Base-by-base conservation (phyloP, 2,888 invertebrate genomes). In the Meta bourneti region DNA sequence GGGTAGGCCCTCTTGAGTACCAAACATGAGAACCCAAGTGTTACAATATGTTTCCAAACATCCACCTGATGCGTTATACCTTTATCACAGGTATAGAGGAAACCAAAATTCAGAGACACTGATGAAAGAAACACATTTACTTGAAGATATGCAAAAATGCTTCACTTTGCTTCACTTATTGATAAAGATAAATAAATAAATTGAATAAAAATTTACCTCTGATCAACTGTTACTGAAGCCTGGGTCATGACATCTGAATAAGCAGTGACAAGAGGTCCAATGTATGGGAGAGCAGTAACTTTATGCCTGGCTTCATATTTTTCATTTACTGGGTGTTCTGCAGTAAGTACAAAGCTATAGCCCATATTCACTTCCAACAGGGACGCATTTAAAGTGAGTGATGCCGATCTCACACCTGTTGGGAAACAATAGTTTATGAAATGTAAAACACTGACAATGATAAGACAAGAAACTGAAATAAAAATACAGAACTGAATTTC, bases 321-420 rank as follows among this genome's bases (percentile, higher is more conserved):
- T 75, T 90, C 92, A 83, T 90, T 82, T 0, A 49, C 83, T 16
- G 91, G 91, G 9, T 93, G 91, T 19, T 92, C 87, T 19, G 93
- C 93, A 19, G 79, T 89, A 13, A 93, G 85, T 16, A 92, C 86
- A 81, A 93, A 93, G 9, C 72, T 87, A 74, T 93, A 93, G 16
- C 87, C 77, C 16, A 87, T 70, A 49, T 88, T 90, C 16, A 90
- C 77, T 49, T 93, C 91, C 69, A 93, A 89, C 8, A 93, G 71
- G 5, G 88, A 90, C 2, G 92, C 49, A 80, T 93, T 82, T 11
- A 93, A 61, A 34, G 92, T 88, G n/a, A 92, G 89, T 11, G 92
- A 84, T 16, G 87, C 82, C n/a, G 90, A 90, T 54, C 82, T 69
- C 6, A 84, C 54, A 9, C 19, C 92, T 92, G 51, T 11, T 20